These are phyloP conservation scores for Periophthalmus modestus DNA, from an alignment of 2,113 vertebrate genomes.

Conservation along the genomic window DNA sequence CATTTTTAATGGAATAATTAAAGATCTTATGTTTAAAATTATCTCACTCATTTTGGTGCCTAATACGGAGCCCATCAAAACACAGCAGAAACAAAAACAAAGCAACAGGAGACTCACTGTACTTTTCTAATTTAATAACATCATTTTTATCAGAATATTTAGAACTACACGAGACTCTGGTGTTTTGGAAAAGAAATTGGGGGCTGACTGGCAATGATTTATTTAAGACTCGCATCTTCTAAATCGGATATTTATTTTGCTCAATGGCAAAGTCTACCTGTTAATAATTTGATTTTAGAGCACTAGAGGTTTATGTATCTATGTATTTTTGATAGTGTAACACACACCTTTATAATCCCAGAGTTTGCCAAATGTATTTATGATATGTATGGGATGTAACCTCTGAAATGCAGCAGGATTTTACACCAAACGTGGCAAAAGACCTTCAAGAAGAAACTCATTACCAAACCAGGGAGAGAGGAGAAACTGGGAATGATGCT, in stretches of 20 bases:
- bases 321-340: not conserved
- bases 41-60: not conserved
- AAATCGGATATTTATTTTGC: not conserved
- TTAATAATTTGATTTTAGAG: not conserved
- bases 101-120: not conserved
- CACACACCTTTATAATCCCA: too few relatives aligned
- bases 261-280: not conserved
- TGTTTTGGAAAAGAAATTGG: not conserved
- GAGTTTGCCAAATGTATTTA: too few relatives aligned
- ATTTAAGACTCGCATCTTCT: not conserved
- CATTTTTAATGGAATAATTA: conserved; percentile 23
- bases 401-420: too few relatives aligned
- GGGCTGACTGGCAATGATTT: not conserved
- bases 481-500: too few relatives aligned
- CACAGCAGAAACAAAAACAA: conserved; percentile 1
- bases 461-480: too few relatives aligned
- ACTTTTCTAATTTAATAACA: not conserved
- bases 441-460: too few relatives aligned
- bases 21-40: conserved; percentile 13
- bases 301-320: not conserved
- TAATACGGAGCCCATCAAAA: conserved; percentile 2
- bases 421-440: too few relatives aligned
- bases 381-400: too few relatives aligned
- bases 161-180: not conserved
- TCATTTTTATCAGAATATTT: not conserved